Evolutionary conservation across 2,888 invertebrate species (phyloP).

Genomic region (Furcula furcula): DNA sequence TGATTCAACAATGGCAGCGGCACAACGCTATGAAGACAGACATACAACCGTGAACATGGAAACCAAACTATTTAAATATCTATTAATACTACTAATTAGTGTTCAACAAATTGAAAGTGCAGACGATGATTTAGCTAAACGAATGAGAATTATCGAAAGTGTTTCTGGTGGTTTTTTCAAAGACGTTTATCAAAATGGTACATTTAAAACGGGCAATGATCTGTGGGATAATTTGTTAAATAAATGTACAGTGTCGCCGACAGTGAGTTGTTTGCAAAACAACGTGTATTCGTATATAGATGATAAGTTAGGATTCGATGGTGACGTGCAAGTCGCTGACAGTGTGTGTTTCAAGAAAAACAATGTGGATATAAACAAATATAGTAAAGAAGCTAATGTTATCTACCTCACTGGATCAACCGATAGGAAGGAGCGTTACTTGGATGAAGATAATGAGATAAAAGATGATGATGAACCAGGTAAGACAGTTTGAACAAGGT

Average conservation of each 20-base stretch:
- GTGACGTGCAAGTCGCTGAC: constrained; percentile 85
- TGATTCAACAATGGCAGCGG: constrained; percentile 54
- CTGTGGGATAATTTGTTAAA: constrained; percentile 88
- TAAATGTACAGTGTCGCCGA: constrained; percentile 85
- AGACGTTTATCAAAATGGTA: constrained; percentile 69
- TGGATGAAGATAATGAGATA: constrained; percentile 65
- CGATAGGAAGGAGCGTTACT: constrained; percentile 42
- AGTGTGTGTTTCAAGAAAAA: constrained; percentile 85
- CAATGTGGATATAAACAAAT: constrained; percentile 81
- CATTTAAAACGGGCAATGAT: constrained; percentile 82
- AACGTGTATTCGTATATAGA: constrained; percentile 89
- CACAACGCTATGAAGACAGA: constrained; percentile 23
- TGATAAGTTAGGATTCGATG: constrained; percentile 82
- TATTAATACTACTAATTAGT: constrained; percentile 48
- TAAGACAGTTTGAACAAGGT: too few species aligned
- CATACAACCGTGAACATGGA: constrained; percentile 30
- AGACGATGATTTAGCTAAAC: constrained; percentile 48
- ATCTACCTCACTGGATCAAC: constrained; percentile 67
- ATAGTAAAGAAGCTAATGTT: constrained; percentile 76
- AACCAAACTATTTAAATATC: constrained; percentile 40
- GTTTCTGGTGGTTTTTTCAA: constrained; percentile 61
- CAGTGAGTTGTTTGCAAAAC: constrained; percentile 88
- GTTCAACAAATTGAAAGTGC: constrained; percentile 42
- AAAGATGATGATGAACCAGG: constrained; percentile 63
- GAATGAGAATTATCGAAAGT: constrained; percentile 56